Base-by-base conservation (phyloP, 2,113 vertebrate genomes). In the Perognathus longimembris region DNA sequence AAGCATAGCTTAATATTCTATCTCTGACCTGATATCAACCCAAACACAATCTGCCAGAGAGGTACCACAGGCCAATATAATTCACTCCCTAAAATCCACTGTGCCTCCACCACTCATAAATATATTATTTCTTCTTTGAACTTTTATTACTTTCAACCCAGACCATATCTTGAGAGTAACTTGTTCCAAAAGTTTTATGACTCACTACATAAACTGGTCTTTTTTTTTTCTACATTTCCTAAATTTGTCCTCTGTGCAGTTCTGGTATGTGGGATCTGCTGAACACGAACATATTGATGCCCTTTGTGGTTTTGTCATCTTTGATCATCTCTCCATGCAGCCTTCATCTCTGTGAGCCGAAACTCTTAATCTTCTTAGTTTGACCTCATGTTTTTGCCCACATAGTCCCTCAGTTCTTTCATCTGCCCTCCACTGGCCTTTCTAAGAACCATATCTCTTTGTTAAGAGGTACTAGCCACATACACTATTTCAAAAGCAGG, bases 341-440 rank as follows among this genome's bases (percentile, higher is more conserved):
- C 84, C 94, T 94, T 93, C 94, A 40, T 89, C 95, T 94, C 87
- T 59, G 77, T 73, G 38, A 42, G 92, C 80, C 67, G 34, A 57
- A 94, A 90, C 80, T 88, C 92, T 94, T 95, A 95, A 96, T 96
- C 94, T 96, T 96, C 93, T 95, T 94, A 91, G 81, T 94, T 87
- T 95, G 93, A 96, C 96, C 95, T 92, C 94, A 42, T 75, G 91
- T 67, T 78, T 77, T 87, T 94, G 86, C 86, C 80, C 80, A 84
- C 76, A 11, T 61, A 91, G 34, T 80, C 84, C 77, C 87, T 94
- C 36, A 32, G n/a, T 94, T 91, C 94, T 95, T 96, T 92, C 92
- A 59, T 87, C 77, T 88, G 73, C 94, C 92, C 95, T 92, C 91
- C 89, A 20, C 84, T 91, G 89, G 95, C 87, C 94, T 89, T 93